A percentile compares a stretch with the other conserved stretches of the same genome.
phyloP scores from a whole-genome alignment of 2,113 vertebrate genomes.

The Heterocephalus glaber region DNA sequence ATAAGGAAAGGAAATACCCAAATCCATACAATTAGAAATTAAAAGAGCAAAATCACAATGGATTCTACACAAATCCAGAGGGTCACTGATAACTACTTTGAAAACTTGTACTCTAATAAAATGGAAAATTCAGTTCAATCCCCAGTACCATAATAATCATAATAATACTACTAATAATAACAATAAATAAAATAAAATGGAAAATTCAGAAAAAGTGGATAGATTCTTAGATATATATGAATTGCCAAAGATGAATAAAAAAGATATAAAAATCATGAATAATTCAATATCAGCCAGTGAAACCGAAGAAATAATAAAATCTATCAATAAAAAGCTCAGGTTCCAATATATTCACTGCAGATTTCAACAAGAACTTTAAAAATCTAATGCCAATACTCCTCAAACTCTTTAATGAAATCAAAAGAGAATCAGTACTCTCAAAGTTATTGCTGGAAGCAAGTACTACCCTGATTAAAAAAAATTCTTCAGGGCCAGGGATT shows the following conservation, averaged over 20 bases:
- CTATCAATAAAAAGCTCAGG: not conserved
- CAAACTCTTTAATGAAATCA: no score
- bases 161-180: no score
- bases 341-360: not conserved
- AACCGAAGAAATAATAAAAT: not conserved
- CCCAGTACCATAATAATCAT: no score
- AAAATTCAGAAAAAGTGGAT: not conserved
- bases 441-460: not conserved
- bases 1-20: not conserved
- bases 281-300: not conserved
- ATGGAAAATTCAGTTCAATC: not conserved
- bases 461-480: not conserved
- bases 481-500: no score
- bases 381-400: no score
- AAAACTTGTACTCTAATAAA: not conserved
- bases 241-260: not conserved
- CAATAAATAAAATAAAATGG: not conserved
- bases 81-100: not conserved
- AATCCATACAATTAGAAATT: not conserved
- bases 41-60: not conserved
- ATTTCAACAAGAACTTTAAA: no score
- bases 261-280: not conserved
- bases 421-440: not conserved
- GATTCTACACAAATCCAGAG: not conserved
- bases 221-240: not conserved